phyloP scores from a whole-genome alignment of 2,113 vertebrate species.

The Montifringilla adamsi region DNA sequence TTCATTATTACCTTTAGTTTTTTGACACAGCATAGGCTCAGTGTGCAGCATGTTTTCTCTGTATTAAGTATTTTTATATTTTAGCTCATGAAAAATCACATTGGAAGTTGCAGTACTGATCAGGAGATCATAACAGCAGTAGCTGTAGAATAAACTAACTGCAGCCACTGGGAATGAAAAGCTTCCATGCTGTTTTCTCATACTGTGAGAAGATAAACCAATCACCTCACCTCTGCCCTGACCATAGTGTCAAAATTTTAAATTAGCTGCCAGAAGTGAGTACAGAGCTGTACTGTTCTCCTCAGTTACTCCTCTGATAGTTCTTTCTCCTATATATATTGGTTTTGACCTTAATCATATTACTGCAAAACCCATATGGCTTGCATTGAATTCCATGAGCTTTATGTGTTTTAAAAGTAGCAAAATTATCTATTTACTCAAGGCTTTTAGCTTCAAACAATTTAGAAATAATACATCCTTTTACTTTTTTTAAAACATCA shows the following conservation, averaged over 20 bases:
- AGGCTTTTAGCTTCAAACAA: neutral
- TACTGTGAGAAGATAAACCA: neutral
- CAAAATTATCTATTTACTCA: neutral
- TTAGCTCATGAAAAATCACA: neutral
- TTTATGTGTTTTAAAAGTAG: neutral
- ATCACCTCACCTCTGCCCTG: neutral
- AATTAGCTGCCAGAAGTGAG: neutral
- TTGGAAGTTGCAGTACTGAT: neutral
- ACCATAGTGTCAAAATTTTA: neutral
- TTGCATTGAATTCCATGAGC: neutral
- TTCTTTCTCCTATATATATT: neutral
- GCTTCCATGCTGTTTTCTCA: neutral
- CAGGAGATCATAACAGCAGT: neutral
- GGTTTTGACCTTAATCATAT: neutral
- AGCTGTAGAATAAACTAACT: neutral
- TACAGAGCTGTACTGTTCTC: neutral
- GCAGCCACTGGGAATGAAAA: neutral
- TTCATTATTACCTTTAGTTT: neutral
- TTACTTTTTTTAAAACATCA: neutral
- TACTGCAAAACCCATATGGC: neutral
- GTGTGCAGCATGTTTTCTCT: neutral
- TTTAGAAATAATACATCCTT: neutral
- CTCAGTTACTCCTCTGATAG: neutral
- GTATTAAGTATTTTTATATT: neutral
- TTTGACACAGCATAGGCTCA: neutral